Base-by-base conservation (phyloP, 2,888 invertebrate genomes). In the Parnassius smintheus region DNA sequence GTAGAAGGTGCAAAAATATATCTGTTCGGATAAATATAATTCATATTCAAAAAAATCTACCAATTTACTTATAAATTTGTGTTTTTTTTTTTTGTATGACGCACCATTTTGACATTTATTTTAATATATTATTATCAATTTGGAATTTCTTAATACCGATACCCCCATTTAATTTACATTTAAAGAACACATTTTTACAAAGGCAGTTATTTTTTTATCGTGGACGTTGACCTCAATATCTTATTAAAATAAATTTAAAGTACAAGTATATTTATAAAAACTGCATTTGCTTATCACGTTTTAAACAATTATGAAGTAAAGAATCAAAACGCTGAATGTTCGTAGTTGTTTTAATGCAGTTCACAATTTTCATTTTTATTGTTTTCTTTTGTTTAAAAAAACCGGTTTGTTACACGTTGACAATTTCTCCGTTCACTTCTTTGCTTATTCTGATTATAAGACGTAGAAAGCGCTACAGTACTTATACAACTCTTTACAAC, bases 341-440 rank as follows among this genome's bases (percentile, higher is more conserved):
- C 22, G n/a, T 45, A 46, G n/a, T 51, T 70, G 69, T 70, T 66
- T 68, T 65, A 69, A 69, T 69, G 66, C 2, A 69, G 66, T 66
- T 65, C 72, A 70, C 68, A 67, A 68, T 75, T 75, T 67, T 74
- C 65, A 65, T 75, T 79, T 18, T 80, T 74, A 78, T 83, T 82
- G 76, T 78, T 80, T 80, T 73, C 73, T 80, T 85, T 35, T 35
- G 53, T 57, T 81, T 81, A 76, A 75, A 69, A 68, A 60, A 73
- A 77, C 66, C 71, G 66, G 75, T 82, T 83, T 83, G 83, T 82
- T 83, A 85, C 77, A 76, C 76, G 72, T 78, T 82, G 79, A 77
- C 81, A 87, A 88, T 87, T 87, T 88, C 88, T 87, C 88, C 86
- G 80, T 72, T 88, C 86, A 86, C 83, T 85, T 85, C 83, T 85